A percentile compares a stretch with the other conserved stretches of the same genome.
phyloP scores from a whole-genome alignment of 2,888 invertebrate species.

The Toxonevra muliebris region DNA sequence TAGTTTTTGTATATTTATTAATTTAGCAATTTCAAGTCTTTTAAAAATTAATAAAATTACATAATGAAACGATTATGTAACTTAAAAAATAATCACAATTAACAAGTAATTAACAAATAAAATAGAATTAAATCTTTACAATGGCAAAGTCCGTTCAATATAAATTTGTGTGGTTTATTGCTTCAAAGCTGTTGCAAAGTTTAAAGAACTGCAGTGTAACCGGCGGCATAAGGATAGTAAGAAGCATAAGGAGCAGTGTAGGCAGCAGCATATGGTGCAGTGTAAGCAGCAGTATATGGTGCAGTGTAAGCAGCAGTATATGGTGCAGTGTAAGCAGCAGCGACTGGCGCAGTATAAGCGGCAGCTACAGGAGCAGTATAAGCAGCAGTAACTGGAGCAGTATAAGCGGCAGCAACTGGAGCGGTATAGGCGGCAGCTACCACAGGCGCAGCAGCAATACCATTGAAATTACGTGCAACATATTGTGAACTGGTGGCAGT shows the following conservation, averaged over 20 bases:
- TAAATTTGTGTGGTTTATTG: too few relatives aligned
- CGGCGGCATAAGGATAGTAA: constrained; percentile 43
- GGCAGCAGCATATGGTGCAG: constrained; percentile 54
- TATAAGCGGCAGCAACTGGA: constrained; percentile 51
- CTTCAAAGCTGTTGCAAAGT: not conserved
- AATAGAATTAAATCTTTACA: not conserved
- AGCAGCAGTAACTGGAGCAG: constrained; percentile 42
- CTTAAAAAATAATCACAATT: constrained; percentile 5
- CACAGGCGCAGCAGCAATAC: constrained; percentile 65
- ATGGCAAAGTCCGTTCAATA: not conserved
- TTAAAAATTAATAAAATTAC: constrained; percentile 12
- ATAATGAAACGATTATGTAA: constrained; percentile 23
- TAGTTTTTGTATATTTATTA: too few relatives aligned
- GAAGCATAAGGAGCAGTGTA: constrained; percentile 52
- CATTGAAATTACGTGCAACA: constrained; percentile 56
- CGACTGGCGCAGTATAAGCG: constrained; percentile 50
- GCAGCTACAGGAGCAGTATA: constrained; percentile 66
- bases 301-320: constrained; percentile 43
- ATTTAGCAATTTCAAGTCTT: too few relatives aligned
- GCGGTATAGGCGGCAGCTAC: constrained; percentile 59
- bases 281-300: constrained; percentile 40
- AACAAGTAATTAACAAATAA: constrained; percentile 9
- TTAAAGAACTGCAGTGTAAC: constrained; percentile 46
- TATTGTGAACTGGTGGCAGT: constrained; percentile 57
- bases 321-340: constrained; percentile 47